Base-by-base conservation (phyloP, 2,113 vertebrate species). In the Corythoichthys haematopterus region DNA sequence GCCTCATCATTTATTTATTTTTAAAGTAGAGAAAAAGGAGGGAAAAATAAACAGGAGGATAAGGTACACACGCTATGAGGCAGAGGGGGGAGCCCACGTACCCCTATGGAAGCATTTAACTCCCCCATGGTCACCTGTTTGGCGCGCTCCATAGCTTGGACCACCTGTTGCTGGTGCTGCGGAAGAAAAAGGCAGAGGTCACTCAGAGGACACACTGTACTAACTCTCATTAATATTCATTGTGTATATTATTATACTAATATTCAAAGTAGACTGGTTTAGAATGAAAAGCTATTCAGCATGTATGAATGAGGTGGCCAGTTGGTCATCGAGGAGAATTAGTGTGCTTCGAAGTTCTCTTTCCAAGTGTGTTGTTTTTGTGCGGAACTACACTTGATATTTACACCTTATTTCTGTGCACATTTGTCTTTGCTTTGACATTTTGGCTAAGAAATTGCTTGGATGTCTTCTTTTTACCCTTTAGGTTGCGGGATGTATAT, bases 101-200 rank as follows among this genome's bases (percentile, higher is more conserved):
- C 95, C 94, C 95, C 95, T 3, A 98, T 93, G 62, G 96, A 94
- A 83, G 92, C 96, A 93, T 92, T 96, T 87, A 98, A 93, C 78
- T 98, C 96, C 43, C 92, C 94, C 87, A 97, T 91, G 48, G 95
- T 97, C 89, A 98, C 95, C 91, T 97, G 95, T 93, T 98, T 97
- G 90, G 96, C 95, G 36, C 95, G 85, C 2, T 98, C 96, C 91
- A 98, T 92, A 0, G 95, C 95, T 92, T 97, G 95, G 68, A 97
- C 90, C 79, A 98, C 95, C 84, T 98, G 95, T 86, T 97, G 95
- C 83, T 98, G 96, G 64, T 97, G 95, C 96, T 98, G 91, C 46
- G 35, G n/a, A 13, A 36, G 38, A 68, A 5, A 79, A 63, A 75
- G 45, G 51, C 64, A 83, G 46, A 76, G 9, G 72, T 75, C 67